These are phyloP conservation scores for Sitophilus oryzae DNA, from an alignment of 1,140 invertebrate species.

Conservation along the genomic window DNA sequence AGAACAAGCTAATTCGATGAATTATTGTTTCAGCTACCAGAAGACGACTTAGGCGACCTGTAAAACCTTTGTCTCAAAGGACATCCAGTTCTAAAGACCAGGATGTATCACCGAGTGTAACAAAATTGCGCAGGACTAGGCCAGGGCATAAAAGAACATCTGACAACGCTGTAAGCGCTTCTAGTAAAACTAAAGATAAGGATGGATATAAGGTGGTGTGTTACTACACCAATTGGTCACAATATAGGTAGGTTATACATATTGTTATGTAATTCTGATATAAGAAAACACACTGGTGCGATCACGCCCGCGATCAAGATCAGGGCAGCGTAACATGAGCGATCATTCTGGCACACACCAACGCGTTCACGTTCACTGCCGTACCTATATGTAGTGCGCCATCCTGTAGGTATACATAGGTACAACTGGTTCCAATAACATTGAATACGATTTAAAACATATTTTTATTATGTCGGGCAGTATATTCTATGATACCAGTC, in stretches of 20 bases:
- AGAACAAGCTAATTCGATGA: not conserved
- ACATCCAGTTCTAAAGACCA: slow-evolving; percentile 52
- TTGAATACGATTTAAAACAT: no score
- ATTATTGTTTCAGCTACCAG: slow-evolving; percentile 45
- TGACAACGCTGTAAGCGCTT: slow-evolving; percentile 50
- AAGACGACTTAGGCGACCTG: slow-evolving; percentile 49
- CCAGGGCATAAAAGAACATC: slow-evolving; percentile 48
- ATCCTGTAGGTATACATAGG: no score
- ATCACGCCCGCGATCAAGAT: no score
- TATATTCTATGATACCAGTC: no score
- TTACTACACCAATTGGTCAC: slow-evolving; percentile 97
- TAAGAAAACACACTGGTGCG: no score
- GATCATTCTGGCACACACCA: no score
- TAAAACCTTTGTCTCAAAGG: slow-evolving; percentile 34
- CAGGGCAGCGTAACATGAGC: no score
- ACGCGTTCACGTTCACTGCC: no score
- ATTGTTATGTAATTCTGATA: no score
- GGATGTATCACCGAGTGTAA: slow-evolving; percentile 59
- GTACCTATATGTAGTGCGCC: no score
- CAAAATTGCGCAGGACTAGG: slow-evolving; percentile 60
- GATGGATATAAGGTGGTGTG: slow-evolving; percentile 76
- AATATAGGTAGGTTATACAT: slow-evolving; percentile 68
- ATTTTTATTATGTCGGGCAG: no score
- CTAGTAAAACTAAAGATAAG: slow-evolving; percentile 51
- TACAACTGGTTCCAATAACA: no score